phyloP scores from a whole-genome alignment of 2,797 vertebrate genomes.

The Lepidocolaptes lacrymiger region DNA sequence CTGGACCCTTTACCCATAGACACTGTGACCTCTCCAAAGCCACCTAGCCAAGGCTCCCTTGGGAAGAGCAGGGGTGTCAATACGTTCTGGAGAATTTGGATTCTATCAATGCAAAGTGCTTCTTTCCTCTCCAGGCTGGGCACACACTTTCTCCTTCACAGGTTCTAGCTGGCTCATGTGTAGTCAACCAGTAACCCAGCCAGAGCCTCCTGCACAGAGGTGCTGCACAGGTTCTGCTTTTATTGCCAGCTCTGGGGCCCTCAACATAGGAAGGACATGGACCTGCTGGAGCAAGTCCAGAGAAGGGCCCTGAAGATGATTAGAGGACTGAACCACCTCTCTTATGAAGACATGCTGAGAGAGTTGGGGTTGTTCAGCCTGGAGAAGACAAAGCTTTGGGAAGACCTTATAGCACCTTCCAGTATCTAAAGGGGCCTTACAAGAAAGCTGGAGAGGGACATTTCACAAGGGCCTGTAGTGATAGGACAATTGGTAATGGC shows the following conservation, averaged over 20 bases:
- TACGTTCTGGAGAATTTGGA: neutral
- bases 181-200: neutral
- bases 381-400: neutral
- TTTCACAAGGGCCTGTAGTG: neutral
- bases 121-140: neutral
- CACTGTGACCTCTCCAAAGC: neutral
- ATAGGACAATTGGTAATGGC: neutral
- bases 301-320: neutral
- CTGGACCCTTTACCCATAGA: neutral
- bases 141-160: accelerated
- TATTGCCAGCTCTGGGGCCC: neutral
- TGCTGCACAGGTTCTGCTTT: neutral
- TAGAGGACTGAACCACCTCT: neutral
- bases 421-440: neutral
- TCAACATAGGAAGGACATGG: neutral
- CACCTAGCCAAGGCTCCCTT: neutral
- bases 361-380: neutral
- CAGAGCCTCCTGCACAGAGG: neutral
- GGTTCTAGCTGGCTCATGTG: neutral
- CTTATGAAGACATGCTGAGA: neutral
- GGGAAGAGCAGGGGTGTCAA: neutral
- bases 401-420: neutral
- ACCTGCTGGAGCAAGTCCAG: neutral
- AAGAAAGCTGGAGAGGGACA: neutral
- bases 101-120: neutral